A percentile compares a stretch with the other conserved stretches of the same genome.
Evolutionary conservation across 2,113 vertebrate species (phyloP).

Genomic region (Sylvicapra grimmia): DNA sequence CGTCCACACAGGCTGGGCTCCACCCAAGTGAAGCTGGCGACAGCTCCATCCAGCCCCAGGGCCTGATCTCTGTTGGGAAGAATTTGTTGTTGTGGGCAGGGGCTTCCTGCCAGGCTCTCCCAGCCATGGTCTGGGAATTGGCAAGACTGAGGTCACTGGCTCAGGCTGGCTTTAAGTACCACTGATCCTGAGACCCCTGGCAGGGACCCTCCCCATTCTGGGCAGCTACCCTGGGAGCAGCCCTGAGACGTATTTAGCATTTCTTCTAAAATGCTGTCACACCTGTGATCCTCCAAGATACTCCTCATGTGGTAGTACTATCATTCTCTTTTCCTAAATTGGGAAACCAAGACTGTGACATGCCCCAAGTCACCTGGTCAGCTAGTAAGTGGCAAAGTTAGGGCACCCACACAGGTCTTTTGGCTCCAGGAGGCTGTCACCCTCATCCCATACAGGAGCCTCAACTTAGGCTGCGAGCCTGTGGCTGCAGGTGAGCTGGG

Average conservation of each 20-base stretch:
- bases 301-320: neutral
- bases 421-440: neutral
- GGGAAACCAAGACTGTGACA: neutral
- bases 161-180: neutral
- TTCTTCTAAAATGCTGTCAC: neutral
- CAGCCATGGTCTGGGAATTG: neutral
- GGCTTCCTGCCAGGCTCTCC: neutral
- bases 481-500: neutral
- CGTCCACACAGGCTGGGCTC: too few relatives aligned
- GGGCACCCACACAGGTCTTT: neutral
- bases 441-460: too few relatives aligned
- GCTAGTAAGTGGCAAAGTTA: neutral
- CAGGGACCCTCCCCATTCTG: neutral
- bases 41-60: neutral
- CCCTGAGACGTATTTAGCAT: rapidly evolving
- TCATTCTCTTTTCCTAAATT: neutral
- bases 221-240: neutral
- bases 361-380: neutral
- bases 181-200: neutral
- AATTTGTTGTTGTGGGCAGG: neutral
- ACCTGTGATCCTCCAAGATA: neutral
- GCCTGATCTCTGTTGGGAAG: neutral
- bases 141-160: neutral
- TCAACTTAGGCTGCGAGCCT: neutral
- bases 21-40: neutral